A percentile compares a stretch with the other conserved stretches of the same genome.
Evolutionary conservation across 2,797 vertebrate species (phyloP).

Genomic region (Coregonus suidteri): DNA sequence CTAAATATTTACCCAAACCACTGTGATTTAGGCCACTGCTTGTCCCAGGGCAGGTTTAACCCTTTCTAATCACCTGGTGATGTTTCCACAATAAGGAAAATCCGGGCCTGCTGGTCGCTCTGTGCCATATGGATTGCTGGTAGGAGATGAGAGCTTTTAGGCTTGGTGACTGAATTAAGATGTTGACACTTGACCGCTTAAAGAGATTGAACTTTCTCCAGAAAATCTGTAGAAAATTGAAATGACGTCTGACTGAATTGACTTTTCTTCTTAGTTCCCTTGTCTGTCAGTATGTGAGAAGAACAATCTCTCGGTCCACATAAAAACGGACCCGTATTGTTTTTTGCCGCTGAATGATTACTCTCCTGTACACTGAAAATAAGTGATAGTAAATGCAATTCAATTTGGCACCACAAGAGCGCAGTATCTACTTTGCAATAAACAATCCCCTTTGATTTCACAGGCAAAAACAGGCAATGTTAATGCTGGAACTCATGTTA

Average conservation of each 20-base stretch:
- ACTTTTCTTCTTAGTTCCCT: not conserved
- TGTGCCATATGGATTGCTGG: too few relatives aligned
- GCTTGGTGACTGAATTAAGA: too few relatives aligned
- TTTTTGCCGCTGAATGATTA: too few relatives aligned
- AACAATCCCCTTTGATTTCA: not conserved
- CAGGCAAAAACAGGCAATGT: not conserved
- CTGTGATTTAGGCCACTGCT: constrained; percentile 6
- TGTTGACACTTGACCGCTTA: not conserved
- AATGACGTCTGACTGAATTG: not conserved
- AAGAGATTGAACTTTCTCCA: not conserved
- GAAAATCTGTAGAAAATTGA: not conserved
- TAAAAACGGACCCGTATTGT: too few relatives aligned
- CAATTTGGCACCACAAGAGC: constrained; percentile 65
- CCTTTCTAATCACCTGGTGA: constrained; percentile 16
- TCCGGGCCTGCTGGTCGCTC: not conserved
- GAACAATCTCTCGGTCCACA: too few relatives aligned
- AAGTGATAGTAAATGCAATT: constrained; percentile 37
- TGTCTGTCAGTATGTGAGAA: not conserved
- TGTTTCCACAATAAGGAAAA: constrained; percentile 50
- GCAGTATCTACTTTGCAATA: constrained; percentile 55
- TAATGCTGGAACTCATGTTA: not conserved
- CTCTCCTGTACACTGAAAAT: not conserved
- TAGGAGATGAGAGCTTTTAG: too few relatives aligned
- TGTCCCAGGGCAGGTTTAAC: not conserved
- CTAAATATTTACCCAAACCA: not conserved